Base-by-base conservation (phyloP, 2,888 invertebrate species). In the Drosophila peninsularis region DNA sequence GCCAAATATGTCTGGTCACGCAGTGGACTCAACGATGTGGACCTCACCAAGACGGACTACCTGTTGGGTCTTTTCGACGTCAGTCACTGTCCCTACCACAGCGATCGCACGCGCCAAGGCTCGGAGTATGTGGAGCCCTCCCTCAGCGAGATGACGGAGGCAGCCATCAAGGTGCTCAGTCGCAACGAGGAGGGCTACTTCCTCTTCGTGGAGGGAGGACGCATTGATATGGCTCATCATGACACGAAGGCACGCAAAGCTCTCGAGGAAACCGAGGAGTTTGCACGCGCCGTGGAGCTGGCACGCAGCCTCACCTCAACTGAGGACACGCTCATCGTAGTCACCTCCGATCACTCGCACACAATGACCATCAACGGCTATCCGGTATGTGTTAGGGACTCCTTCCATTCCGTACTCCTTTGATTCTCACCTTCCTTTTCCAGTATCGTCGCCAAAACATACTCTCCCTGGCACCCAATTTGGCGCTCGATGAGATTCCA, bases 341-440 rank as follows among this genome's bases (percentile, higher is more conserved):
- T 96, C 3, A 96, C 96, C 0, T 94, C 96, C 1, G 97, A 97
- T 91, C 97, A 97, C 88, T 94, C 96, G 9, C 97, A 97, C 88
- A 95, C 96, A 0, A 95, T 97, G 95, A 94, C 94, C 7, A 94
- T 96, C 57, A 95, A 94, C 69, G 97, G 97, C 0, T 96, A 97
- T 90, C 95, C 96, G 36, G 93, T 93, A 45, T 92, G 96, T 71
- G 37, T 3, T 1, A 4, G 5, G 2, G 3, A n/a, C 13, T 19
- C 13, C 3, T 3, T 10, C 11, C 5, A 19, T 17, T 27, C 2
- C 5, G 3, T 13, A 5, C 0, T 13, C 6, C 10, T 13, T 10
- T 19, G 7, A 27, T 37, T 7, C 1, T 7, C 7, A 11, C 3
- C 1, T 10, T 3, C 4, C 5, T 11, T 6, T 27, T 61, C 3